Percentiles rank a stretch among this genome's conserved stretches.
Conservation (phyloP, 1,140 invertebrate genomes). For the Nomia melanderi region DNA sequence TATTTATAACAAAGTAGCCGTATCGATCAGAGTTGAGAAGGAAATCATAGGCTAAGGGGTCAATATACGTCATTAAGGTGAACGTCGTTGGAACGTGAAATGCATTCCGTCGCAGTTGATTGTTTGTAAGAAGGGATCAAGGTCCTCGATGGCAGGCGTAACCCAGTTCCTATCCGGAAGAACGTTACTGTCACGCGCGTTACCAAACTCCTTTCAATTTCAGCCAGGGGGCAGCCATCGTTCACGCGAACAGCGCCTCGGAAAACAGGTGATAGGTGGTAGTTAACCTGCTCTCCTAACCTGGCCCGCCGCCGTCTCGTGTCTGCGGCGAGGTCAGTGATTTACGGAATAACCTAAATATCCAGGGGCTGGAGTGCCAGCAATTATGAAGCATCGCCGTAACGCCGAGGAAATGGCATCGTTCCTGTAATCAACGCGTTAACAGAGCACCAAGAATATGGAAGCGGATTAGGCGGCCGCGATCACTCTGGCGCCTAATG, state of each 20-base stretch:
- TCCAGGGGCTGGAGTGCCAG: background rate
- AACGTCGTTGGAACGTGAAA: too few relatives aligned
- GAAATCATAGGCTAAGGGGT: too few relatives aligned
- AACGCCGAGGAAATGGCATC: slow-evolving; percentile 15
- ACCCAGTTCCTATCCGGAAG: background rate
- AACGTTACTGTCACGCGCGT: background rate
- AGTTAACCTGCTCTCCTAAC: slow-evolving; percentile 41
- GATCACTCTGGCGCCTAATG: background rate
- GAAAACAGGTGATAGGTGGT: slow-evolving; percentile 18
- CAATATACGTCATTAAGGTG: too few relatives aligned
- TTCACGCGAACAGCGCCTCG: background rate
- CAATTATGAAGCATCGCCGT: slow-evolving; percentile 34
- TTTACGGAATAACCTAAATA: slow-evolving; percentile 46
- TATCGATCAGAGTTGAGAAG: too few relatives aligned
- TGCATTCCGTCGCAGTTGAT: too few relatives aligned
- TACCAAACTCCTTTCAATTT: background rate
- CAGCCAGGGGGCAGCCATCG: background rate
- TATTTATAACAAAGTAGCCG: too few relatives aligned
- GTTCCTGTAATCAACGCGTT: background rate
- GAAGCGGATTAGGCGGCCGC: background rate
- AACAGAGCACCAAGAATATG: slow-evolving; percentile 2
- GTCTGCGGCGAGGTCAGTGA: slow-evolving; percentile 11
- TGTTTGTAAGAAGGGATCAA: too few relatives aligned
- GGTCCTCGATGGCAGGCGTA: background rate
- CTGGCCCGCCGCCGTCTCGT: slow-evolving; percentile 14